Conservation (phyloP, 2,113 vertebrate species). For the Microtus pennsylvanicus region DNA sequence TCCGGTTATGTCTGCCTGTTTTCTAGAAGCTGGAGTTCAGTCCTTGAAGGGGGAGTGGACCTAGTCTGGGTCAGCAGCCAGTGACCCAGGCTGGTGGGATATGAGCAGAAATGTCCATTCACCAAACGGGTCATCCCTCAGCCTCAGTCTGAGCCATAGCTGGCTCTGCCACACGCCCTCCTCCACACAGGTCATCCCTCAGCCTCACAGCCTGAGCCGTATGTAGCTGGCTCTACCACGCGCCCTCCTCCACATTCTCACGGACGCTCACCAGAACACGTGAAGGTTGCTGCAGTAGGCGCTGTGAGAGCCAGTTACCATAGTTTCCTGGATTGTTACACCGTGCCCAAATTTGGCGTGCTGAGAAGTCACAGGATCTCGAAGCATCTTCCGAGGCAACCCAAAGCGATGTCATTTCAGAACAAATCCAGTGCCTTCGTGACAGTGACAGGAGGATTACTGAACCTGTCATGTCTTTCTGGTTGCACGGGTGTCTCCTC, state of each 20-base stretch:
- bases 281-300: not conserved
- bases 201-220: not conserved
- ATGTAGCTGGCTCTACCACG: too few relatives aligned
- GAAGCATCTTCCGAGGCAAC: slow-evolving; percentile 15
- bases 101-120: not conserved
- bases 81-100: not conserved
- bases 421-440: slow-evolving; percentile 61
- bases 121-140: not conserved
- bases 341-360: slow-evolving; percentile 45
- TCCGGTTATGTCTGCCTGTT: not conserved
- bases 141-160: too few relatives aligned
- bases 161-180: too few relatives aligned
- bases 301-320: not conserved
- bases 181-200: not conserved
- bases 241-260: not conserved
- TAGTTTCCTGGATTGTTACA: slow-evolving; percentile 38
- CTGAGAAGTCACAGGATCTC: slow-evolving; percentile 22
- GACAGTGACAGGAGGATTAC: slow-evolving; percentile 55
- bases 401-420: slow-evolving; percentile 31
- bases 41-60: not conserved
- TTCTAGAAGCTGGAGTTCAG: not conserved
- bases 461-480: slow-evolving; percentile 30
- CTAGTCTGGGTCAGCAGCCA: not conserved
- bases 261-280: not conserved
- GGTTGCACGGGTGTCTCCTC: slow-evolving; percentile 18